Conservation (phyloP, 1,140 invertebrate genomes). For the Drosophila ercepeae region DNA sequence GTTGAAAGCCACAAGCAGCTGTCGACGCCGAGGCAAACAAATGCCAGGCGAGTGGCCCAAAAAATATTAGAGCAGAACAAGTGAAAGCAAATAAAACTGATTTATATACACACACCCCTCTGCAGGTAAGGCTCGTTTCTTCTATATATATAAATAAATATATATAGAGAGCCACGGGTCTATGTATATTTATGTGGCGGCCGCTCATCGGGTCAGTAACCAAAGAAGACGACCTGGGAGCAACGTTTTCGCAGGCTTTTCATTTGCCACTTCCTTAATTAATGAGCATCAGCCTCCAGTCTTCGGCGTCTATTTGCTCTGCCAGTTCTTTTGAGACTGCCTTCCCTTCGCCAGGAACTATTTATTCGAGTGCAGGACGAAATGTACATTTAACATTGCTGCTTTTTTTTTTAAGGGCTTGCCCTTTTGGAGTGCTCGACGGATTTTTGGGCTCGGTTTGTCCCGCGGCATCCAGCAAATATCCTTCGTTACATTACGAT, state of each 20-base stretch:
- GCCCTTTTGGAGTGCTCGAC: constrained; percentile 62
- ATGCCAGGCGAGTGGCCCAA: constrained; percentile 50
- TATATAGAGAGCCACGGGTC: constrained; percentile 1
- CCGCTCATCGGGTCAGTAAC: constrained; percentile 52
- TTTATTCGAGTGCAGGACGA: constrained; percentile 60
- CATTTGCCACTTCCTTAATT: constrained; percentile 82
- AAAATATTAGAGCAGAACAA: constrained; percentile 71
- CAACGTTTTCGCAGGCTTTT: constrained; percentile 75
- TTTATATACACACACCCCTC: constrained; percentile 57
- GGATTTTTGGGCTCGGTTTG: constrained; percentile 40
- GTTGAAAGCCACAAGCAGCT: constrained; percentile 64
- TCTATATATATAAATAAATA: background rate
- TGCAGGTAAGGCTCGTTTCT: background rate
- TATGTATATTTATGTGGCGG: constrained; percentile 20
- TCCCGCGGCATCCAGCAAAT: constrained; percentile 47
- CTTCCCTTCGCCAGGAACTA: constrained; percentile 69
- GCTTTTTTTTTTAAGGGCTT: constrained; percentile 23
- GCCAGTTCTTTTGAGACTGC: constrained; percentile 67
- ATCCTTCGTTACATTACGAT: constrained; percentile 21
- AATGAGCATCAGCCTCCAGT: constrained; percentile 64
- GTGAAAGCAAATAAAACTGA: constrained; percentile 79
- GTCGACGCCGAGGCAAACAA: constrained; percentile 66
- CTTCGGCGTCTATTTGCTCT: constrained; percentile 60
- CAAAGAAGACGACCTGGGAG: constrained; percentile 49
- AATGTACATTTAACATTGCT: constrained; percentile 64